Base-by-base conservation (phyloP, 2,797 vertebrate genomes). In the Morus bassanus region DNA sequence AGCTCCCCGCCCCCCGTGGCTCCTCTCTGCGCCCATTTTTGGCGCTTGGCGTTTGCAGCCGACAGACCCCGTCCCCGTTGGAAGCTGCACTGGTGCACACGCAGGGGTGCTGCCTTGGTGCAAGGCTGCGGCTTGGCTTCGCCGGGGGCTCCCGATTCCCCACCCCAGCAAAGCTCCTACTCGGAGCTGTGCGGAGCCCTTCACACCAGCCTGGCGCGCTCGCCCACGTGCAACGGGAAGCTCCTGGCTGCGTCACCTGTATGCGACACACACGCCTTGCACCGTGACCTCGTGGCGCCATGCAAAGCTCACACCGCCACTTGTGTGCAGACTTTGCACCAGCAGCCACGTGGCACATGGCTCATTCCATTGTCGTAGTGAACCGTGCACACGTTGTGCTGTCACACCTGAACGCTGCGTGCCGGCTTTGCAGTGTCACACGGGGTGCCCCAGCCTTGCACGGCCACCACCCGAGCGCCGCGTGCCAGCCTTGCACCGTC, bases 241-340 rank as follows among this genome's bases (percentile, higher is more conserved):
- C 5, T 14, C 31, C 16, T 0, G 0, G 10, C n/a, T 2, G 9
- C 8, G n/a, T 7, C 17, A 48, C 70, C 23, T 8, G 0, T 1
- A 3, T 8, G 18, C 10, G 30, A 33, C 64, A 23, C 46, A 1
- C 2, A 4, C 1, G 9, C 35, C 69, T 5, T 3, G 8, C 53
- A 6, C 14, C 2, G 22, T 16, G 41, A 45, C 63, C 63, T 45
- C 5, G 41, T 2, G 15, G 45, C 4, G 10, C 37, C 2, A 8
- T 5, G 76, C 23, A 43, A 33, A 50, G 57, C 72, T 53, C 53
- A 21, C 51, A 0, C 1, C 2, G 1, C 25, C 65, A 19, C 76
- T 17, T 0, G 46, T 2, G 14, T 1, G 67, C 39, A 18, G 75
- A 35, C 46, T 41, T 64, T 10, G 72, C 33, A 31, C 63, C 81